These are phyloP conservation scores for Diadumene lineata DNA, from an alignment of 92 coral and sea anemone species.

Conservation along the genomic window DNA sequence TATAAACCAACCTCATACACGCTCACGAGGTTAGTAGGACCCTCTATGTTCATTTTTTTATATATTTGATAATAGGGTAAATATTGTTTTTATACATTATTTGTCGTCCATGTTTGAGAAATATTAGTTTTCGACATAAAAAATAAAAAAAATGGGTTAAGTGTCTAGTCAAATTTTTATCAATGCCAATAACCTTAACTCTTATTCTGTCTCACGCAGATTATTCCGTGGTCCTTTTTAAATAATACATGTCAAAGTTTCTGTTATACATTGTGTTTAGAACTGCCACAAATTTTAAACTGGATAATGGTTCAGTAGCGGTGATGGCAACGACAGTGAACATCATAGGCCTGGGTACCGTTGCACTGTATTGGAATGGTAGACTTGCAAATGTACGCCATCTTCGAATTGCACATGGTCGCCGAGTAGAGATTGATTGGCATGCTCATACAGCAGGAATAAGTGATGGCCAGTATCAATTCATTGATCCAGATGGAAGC, in stretches of 20 bases:
- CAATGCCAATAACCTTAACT: too few relatives aligned
- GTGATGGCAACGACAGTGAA: constrained; percentile 66
- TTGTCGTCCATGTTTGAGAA: too few relatives aligned
- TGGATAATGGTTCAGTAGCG: constrained; percentile 52
- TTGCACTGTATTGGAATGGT: constrained; percentile 64
- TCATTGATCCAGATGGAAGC: constrained; percentile 58
- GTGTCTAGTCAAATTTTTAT: too few relatives aligned
- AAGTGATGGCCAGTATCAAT: constrained; percentile 40
- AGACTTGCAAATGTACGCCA: constrained; percentile 57
- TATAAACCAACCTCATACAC: constrained; percentile 53
- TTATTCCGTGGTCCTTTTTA: neutral
- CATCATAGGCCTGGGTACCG: constrained; percentile 53
- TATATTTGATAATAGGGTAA: too few relatives aligned
- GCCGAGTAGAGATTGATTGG: constrained; percentile 50
- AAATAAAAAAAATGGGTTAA: too few relatives aligned
- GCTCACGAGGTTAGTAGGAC: constrained; percentile 51
- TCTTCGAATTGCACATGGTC: constrained; percentile 59
- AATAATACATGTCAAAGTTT: too few relatives aligned
- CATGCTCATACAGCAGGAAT: constrained; percentile 62
- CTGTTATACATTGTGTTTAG: too few relatives aligned
- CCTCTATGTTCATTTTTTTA: too few relatives aligned
- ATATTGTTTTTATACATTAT: too few relatives aligned
- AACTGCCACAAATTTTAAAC: constrained; percentile 61
- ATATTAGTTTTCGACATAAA: too few relatives aligned
- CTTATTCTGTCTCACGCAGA: too few relatives aligned